These are phyloP conservation scores for Brachirus orientalis DNA, from an alignment of 2,113 vertebrate species.

Conservation along the genomic window DNA sequence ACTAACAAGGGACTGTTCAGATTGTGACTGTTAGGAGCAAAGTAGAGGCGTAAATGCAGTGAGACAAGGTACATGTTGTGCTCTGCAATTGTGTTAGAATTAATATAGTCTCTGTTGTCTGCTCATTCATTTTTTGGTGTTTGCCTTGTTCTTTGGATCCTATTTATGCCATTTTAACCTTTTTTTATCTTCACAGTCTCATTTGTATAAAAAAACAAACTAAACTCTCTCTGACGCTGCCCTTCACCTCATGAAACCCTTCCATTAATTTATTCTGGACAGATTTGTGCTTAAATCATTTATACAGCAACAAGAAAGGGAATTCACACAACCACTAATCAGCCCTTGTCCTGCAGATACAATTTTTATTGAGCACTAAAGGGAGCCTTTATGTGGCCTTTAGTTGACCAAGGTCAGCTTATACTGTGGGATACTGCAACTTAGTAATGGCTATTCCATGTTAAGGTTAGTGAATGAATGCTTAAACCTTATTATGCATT, in stretches of 20 bases:
- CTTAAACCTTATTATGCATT: conserved; percentile 14
- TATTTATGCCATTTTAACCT: neutral
- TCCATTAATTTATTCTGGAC: neutral
- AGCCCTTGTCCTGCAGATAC: conserved; percentile 6
- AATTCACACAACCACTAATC: conserved; percentile 8
- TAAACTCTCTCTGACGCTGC: neutral
- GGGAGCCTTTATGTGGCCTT: conserved; percentile 10
- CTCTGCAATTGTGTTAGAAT: neutral
- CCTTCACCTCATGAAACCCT: neutral
- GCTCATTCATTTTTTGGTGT: conserved; percentile 1
- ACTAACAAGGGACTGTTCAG: conserved; percentile 17
- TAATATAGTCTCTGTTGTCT: neutral
- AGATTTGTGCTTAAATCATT: neutral
- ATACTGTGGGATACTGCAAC: neutral
- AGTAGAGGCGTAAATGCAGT: neutral
- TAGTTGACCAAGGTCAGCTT: conserved; percentile 4
- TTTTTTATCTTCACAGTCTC: neutral
- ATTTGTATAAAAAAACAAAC: neutral
- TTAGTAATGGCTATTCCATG: neutral
- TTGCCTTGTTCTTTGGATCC: neutral
- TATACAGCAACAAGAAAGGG: neutral
- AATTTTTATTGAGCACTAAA: conserved; percentile 1
- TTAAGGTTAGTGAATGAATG: conserved; percentile 5
- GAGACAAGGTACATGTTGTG: neutral
- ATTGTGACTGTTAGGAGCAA: conserved; percentile 1